These are phyloP conservation scores for Campylomormyrus numenius DNA, from an alignment of 2,113 vertebrate species.

Conservation along the genomic window DNA sequence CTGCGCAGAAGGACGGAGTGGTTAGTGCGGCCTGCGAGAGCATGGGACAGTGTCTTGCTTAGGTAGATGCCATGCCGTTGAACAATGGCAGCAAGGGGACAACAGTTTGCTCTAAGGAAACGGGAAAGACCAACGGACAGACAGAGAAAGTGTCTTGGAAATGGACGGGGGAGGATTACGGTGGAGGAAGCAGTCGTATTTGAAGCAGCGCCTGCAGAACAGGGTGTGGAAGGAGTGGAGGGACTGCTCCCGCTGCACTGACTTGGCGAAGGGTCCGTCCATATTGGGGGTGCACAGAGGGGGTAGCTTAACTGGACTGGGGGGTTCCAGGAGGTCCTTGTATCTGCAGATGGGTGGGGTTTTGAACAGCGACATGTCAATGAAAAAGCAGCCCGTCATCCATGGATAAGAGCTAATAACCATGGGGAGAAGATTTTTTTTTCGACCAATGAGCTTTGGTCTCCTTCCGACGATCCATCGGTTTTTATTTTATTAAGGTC, in stretches of 20 bases:
- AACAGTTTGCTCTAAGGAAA: background rate
- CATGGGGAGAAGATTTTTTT: background rate
- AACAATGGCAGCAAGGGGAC: background rate
- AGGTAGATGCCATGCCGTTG: too few species aligned
- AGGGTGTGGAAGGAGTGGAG: constrained; percentile 96
- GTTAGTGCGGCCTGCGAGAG: background rate
- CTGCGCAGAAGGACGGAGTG: constrained; percentile 54
- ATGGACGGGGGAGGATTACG: constrained; percentile 60
- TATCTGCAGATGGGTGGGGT: constrained; percentile 62
- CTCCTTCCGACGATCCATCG: background rate
- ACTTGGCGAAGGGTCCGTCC: constrained; percentile 87
- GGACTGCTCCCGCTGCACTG: constrained; percentile 90
- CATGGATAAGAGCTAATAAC: background rate
- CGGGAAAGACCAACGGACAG: background rate
- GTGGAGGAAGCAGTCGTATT: constrained; percentile 97
- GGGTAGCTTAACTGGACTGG: constrained; percentile 75
- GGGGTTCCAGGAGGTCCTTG: constrained; percentile 82
- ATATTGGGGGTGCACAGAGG: constrained; percentile 95
- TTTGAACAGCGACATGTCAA: background rate
- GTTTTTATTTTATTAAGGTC: background rate
- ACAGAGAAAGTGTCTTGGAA: background rate
- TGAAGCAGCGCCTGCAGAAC: constrained; percentile 96
- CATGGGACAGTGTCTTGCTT: background rate
- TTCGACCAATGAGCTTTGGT: background rate
- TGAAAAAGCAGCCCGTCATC: background rate